Conservation (phyloP, 2,113 vertebrate species). For the Arenaria interpres region DNA sequence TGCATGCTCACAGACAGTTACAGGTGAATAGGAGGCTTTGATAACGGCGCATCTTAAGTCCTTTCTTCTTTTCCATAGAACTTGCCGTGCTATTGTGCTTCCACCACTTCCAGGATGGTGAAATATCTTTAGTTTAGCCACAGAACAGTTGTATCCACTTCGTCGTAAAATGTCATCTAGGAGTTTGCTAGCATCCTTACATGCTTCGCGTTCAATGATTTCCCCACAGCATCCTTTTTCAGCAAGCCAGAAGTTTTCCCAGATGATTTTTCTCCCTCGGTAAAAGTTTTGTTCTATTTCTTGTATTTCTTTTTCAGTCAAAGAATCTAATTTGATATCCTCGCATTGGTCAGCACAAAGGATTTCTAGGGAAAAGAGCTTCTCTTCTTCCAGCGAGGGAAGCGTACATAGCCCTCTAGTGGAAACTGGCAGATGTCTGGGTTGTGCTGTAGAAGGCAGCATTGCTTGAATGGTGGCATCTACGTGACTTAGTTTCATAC, state of each 20-base stretch:
- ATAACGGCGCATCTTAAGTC: constrained; percentile 78
- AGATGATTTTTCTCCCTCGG: constrained; percentile 77
- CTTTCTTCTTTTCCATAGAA: constrained; percentile 82
- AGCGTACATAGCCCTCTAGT: constrained; percentile 71
- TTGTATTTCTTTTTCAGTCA: constrained; percentile 61
- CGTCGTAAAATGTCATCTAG: constrained; percentile 50
- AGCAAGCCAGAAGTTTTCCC: constrained; percentile 84
- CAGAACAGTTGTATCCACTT: constrained; percentile 36
- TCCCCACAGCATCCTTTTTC: constrained; percentile 74
- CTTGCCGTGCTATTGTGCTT: constrained; percentile 83
- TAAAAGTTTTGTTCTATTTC: constrained; percentile 79
- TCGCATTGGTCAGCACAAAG: constrained; percentile 78
- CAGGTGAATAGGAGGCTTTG: constrained; percentile 65
- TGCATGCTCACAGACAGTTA: constrained; percentile 73
- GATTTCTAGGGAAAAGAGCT: constrained; percentile 79
- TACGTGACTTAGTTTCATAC: constrained; percentile 81
- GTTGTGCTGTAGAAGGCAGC: constrained; percentile 26
- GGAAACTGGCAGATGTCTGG: constrained; percentile 72
- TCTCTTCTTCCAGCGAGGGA: constrained; percentile 73
- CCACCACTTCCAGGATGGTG: constrained; percentile 89
- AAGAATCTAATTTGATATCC: constrained; percentile 54
- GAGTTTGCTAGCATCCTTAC: constrained; percentile 53
- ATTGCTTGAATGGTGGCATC: constrained; percentile 76
- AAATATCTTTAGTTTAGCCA: constrained; percentile 79
- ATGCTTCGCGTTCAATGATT: constrained; percentile 81